A percentile compares a stretch with the other conserved stretches of the same genome.
phyloP scores from a whole-genome alignment of 2,113 vertebrate genomes.

The Eudyptes chrysolophus region DNA sequence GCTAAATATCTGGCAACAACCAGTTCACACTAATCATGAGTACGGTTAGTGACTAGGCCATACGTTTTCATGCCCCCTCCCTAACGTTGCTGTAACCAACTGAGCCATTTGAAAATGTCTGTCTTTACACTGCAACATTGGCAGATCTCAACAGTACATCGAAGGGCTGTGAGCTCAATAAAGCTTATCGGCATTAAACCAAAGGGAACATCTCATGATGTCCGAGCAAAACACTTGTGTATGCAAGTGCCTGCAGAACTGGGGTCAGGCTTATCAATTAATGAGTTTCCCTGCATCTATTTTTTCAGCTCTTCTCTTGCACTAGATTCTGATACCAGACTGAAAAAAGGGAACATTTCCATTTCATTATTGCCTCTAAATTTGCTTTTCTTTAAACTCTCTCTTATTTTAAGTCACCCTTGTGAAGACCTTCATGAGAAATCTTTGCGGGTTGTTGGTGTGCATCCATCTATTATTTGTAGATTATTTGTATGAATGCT shows the following conservation, averaged over 20 bases:
- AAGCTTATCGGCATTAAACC: background rate
- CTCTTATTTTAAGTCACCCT: background rate
- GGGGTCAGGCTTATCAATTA: background rate
- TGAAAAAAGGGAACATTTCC: background rate
- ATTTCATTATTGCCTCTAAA: background rate
- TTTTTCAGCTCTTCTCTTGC: background rate
- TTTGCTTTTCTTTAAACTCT: background rate
- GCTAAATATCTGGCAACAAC: background rate
- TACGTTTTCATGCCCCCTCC: background rate
- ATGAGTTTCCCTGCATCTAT: background rate
- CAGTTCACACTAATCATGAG: background rate
- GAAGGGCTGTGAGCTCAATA: background rate
- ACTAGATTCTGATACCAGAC: background rate
- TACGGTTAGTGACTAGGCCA: background rate
- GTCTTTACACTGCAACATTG: background rate
- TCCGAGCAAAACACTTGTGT: background rate
- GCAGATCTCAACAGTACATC: background rate
- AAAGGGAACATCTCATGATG: background rate
- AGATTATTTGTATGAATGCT: background rate
- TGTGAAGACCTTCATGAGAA: background rate
- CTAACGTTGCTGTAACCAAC: background rate
- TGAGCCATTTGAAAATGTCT: background rate
- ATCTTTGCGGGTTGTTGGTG: background rate
- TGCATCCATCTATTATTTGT: background rate
- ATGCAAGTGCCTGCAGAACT: background rate